Base-by-base conservation (phyloP, 1,140 invertebrate species). In the Helicoverpa zea region DNA sequence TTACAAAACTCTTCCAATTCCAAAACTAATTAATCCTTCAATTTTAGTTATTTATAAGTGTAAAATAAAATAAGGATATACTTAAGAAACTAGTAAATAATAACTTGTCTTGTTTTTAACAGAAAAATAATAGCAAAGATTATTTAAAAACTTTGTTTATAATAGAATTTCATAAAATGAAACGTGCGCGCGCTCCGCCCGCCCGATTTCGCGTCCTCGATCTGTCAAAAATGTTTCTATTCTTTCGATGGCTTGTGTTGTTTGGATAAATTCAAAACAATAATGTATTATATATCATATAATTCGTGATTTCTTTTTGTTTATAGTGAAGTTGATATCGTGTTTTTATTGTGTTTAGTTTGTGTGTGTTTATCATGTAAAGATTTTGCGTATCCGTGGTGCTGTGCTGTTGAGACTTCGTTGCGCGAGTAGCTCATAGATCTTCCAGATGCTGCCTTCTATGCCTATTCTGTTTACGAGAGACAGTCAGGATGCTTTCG, bases 371-470 rank as follows among this genome's bases (percentile, higher is more conserved):
- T 82, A 84, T 84, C 79, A 89, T 86, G 84, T 81, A 77, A 84
- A 85, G 87, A 86, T 81, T 82, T 64, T 80, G 83, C 84, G 80
- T 68, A 82, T 75, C 80, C 80, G 79, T 66, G 64, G 79, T 63
- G 61, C 87, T 82, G 56, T 83, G 82, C 51, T 81, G 83, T 85
- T 85, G 86, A 56, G 61, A 56, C 88, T 86, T 86, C 83, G 76
- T 83, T 87, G 79, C 59, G 79, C 70, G 79, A 81, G 84, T 51
- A 79, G 75, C 70, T 84, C 68, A 43, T 70, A 93, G 78, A 84
- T 91, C 63, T 86, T 94, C 64, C 94, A 95, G 82, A 96, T 96
- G 94, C 91, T 96, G 84, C 95, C 95, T 84, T 95, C 94, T 84
- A 95, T 96, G 94, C 95, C 95, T 66, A 91, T 94, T 78, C 88